Evolutionary conservation across 2,113 vertebrate species (phyloP).

Genomic region (Platichthys stellatus): DNA sequence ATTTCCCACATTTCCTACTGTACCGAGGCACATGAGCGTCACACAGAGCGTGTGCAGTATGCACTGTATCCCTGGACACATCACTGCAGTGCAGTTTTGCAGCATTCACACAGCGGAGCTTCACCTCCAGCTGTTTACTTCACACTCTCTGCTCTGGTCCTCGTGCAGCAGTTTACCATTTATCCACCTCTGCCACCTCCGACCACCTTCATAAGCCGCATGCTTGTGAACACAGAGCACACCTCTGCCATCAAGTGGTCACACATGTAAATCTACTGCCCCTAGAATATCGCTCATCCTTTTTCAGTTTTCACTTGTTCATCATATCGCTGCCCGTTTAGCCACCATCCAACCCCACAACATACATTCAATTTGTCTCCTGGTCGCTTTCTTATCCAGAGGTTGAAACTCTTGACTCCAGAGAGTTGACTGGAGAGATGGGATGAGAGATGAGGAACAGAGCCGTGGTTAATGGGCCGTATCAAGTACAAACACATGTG

Average conservation of each 20-base stretch:
- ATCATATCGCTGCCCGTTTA: constrained; percentile 6
- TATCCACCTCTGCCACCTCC: constrained; percentile 8
- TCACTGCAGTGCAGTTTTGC: constrained; percentile 20
- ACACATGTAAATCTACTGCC: constrained; percentile 49
- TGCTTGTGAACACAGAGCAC: constrained; percentile 22
- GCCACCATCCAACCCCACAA: constrained; percentile 10
- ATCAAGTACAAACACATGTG: constrained; percentile 48
- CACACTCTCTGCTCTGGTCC: constrained; percentile 16
- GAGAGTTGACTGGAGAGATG: constrained; percentile 76
- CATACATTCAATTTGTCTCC: constrained; percentile 72
- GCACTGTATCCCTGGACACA: background rate
- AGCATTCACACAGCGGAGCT: constrained; percentile 28
- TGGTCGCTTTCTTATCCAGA: constrained; percentile 71
- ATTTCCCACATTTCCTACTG: background rate
- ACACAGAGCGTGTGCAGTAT: constrained; percentile 1
- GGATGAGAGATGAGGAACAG: constrained; percentile 70
- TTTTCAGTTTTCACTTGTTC: constrained; percentile 29
- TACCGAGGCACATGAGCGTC: background rate
- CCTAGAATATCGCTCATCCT: constrained; percentile 21
- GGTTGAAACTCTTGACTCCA: constrained; percentile 74
- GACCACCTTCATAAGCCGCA: background rate
- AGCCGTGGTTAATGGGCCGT: constrained; percentile 78
- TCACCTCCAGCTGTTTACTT: constrained; percentile 53
- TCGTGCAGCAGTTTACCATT: constrained; percentile 26
- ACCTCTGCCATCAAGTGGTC: constrained; percentile 67